These are phyloP conservation scores for Felis catus DNA, from an alignment of 2,113 vertebrate species.

Conservation along the genomic window DNA sequence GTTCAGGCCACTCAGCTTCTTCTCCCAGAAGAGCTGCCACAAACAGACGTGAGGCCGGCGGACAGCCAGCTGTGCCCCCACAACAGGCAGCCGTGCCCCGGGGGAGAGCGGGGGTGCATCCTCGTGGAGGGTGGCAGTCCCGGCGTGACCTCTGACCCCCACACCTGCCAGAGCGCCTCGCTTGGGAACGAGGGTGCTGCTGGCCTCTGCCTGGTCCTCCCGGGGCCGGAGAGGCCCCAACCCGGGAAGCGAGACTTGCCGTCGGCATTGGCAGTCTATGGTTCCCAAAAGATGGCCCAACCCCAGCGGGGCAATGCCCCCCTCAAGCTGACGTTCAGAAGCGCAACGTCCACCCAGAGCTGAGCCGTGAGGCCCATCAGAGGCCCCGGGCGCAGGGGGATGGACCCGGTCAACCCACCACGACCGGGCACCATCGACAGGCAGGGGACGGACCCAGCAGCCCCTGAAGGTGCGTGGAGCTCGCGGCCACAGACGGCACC, in stretches of 20 bases:
- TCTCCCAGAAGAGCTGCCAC: conserved; percentile 97
- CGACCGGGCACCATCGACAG: background rate
- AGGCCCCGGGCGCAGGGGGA: background rate
- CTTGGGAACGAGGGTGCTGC: background rate
- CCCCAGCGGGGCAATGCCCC: background rate
- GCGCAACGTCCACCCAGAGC: background rate
- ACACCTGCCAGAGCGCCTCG: background rate
- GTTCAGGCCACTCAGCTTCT: conserved; percentile 96
- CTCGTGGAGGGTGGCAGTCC: background rate
- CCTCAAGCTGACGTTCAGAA: background rate
- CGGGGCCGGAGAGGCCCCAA: background rate
- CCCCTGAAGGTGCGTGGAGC: background rate
- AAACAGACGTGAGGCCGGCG: background rate
- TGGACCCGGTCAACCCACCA: too few species aligned
- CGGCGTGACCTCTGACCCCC: background rate
- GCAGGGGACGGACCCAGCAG: background rate
- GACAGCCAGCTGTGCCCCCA: background rate
- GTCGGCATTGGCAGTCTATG: rapidly evolving
- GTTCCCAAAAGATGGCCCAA: background rate
- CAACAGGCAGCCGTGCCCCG: background rate
- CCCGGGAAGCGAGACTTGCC: background rate
- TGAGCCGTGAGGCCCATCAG: background rate
- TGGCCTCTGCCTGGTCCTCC: background rate
- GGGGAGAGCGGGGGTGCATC: background rate
- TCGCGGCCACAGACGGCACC: rapidly evolving